Percentiles rank a stretch among this genome's conserved stretches.
These are phyloP conservation scores for Sminthopsis crassicaudata DNA, from an alignment of 2,113 vertebrate genomes.

Conservation along the genomic window DNA sequence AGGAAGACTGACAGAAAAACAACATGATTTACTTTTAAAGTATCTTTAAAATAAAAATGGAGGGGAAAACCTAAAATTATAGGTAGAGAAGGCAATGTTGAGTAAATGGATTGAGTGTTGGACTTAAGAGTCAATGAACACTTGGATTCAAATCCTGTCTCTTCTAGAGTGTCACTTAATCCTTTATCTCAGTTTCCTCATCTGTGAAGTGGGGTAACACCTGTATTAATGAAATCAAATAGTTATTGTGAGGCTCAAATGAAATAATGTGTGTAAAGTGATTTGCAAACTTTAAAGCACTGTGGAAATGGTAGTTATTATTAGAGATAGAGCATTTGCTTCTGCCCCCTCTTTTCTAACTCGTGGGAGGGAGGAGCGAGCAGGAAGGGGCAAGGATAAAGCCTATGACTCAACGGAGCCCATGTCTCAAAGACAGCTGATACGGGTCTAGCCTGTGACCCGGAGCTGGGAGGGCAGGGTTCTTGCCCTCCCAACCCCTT, in stretches of 20 bases:
- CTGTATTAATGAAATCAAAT: not conserved
- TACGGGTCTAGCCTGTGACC: not conserved
- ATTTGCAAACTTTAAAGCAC: not conserved
- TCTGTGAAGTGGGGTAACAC: not conserved
- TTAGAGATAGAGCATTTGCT: not conserved
- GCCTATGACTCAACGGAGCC: not conserved
- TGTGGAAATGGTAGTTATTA: not conserved
- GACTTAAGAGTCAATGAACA: not conserved
- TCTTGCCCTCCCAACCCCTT: not conserved
- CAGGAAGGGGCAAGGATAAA: not conserved
- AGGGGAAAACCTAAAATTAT: not conserved
- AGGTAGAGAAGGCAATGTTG: not conserved
- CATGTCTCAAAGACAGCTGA: conserved; percentile 13
- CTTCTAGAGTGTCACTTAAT: not conserved
- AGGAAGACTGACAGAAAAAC: not conserved
- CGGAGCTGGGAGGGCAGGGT: not conserved
- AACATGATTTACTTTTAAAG: not conserved
- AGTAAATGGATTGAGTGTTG: not conserved
- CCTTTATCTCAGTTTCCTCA: not conserved
- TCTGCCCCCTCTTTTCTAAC: not conserved
- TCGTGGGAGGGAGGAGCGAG: not conserved
- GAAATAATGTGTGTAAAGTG: not conserved
- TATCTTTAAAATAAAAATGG: not conserved
- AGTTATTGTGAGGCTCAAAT: not conserved
- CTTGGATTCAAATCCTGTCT: not conserved